Evolutionary conservation across 2,113 vertebrate species (phyloP), one percentile per base, ranked within the genome.

Genomic region (Actinemys pallida): DNA sequence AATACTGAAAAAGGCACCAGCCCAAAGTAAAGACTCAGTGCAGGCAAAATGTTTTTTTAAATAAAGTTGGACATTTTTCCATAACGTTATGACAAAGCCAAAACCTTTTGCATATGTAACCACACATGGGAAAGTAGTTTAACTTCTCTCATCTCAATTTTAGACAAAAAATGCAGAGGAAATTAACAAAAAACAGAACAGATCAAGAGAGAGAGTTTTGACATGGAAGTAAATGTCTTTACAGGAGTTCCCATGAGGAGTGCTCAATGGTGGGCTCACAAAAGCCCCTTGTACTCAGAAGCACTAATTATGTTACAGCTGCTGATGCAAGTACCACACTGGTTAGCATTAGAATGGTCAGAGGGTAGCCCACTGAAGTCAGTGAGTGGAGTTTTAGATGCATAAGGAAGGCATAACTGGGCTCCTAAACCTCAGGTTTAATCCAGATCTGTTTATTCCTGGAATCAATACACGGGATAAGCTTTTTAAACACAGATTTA

Each of bases 41-140:
- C 19, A 47, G 13, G 20, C 14, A 11, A 2, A 57, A 88, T 79
- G 22, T 91, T 94, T 4, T 12, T 25, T 49, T 8, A 27, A 76
- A 49, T 6, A n/a, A 52, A 52, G 25, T 17, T 42, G 11, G 53
- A 93, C 29, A 91, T 69, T 69, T 69, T 69, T 22, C n/a, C 65
- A 72, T 10, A n/a, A 69, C 5, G 2, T 22, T 20, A 72, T 72
- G 16, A 72, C 90, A 96, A 88, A 76, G 47, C 83, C 89, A 88
- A 90, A 95, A 88, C 39, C 22, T 90, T 94, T 93, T 90, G 76
- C 65, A 93, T 90, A 27, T 81, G 76, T 92, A 96, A 59, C 39
- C 31, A 90, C 90, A 94, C 39, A 93, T 87, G 92, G 93, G 92
- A 96, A 95, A 96, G 35, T 29, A 87, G 90, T 92, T 83, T 83